Evolutionary conservation across 35 echinoderm and acorn worm species (phyloP).

Genomic region (Stichopus chloronotus): DNA sequence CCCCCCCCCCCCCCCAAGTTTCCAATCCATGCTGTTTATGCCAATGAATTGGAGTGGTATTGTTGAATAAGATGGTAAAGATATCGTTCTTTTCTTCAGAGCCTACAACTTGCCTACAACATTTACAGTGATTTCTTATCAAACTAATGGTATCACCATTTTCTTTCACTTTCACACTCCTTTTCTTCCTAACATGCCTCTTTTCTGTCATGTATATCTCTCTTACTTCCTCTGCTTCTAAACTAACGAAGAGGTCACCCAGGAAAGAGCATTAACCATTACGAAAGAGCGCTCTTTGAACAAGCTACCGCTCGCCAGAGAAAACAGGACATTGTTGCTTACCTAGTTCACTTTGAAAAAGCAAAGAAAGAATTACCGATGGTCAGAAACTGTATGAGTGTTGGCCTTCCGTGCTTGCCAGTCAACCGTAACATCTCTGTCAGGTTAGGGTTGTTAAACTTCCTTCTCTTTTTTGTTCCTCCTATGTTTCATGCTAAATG

Average conservation of each 20-base stretch:
- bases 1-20: too few relatives aligned
- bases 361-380: constrained; percentile 16
- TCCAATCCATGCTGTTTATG: too few relatives aligned
- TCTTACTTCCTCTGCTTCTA: neutral
- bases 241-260: constrained; percentile 47
- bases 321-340: constrained; percentile 90
- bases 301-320: constrained; percentile 76
- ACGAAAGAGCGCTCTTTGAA: constrained; percentile 71
- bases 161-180: neutral
- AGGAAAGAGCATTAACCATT: constrained; percentile 81
- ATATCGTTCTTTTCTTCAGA: too few relatives aligned
- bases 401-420: constrained; percentile 35
- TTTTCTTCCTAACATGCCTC: constrained; percentile 10
- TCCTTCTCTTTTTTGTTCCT: neutral
- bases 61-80: too few relatives aligned
- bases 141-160: too few relatives aligned
- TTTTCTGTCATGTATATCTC: neutral
- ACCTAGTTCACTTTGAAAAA: constrained; percentile 88
- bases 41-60: too few relatives aligned
- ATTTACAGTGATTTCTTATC: too few relatives aligned
- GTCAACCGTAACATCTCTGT: neutral
- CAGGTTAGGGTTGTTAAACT: constrained; percentile 6
- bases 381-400: constrained; percentile 29
- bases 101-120: too few relatives aligned
- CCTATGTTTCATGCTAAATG: neutral